phyloP scores from a whole-genome alignment of 35 echinoderm and acorn worm species.

The Stichopus chloronotus region DNA sequence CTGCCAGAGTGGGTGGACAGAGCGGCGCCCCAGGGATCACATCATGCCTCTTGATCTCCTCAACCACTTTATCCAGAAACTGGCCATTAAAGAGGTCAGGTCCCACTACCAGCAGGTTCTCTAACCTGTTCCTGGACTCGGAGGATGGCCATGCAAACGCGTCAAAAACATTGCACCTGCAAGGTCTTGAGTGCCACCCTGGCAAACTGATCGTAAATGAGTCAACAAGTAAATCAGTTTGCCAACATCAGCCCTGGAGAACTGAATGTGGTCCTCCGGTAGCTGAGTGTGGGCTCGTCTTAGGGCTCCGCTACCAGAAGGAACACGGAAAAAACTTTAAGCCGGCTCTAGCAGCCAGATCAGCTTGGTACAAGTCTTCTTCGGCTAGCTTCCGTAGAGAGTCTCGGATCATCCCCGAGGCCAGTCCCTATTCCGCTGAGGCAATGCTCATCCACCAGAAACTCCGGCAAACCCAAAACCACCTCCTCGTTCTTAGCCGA shows the following conservation, averaged over 20 bases:
- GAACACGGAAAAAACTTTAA: background rate
- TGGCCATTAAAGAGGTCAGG: background rate
- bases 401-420: background rate
- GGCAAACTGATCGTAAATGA: background rate
- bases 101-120: background rate
- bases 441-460: background rate
- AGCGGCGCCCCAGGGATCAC: background rate
- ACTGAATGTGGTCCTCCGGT: background rate
- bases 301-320: background rate
- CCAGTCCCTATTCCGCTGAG: background rate
- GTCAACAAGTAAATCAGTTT: background rate
- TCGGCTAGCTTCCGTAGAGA: background rate
- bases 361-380: background rate
- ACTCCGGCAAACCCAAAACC: background rate
- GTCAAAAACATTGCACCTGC: background rate
- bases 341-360: background rate
- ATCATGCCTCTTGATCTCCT: background rate
- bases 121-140: background rate
- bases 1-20: too few species aligned
- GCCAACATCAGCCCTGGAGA: background rate
- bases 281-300: background rate
- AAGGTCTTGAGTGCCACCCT: background rate
- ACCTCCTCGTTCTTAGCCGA: too few species aligned
- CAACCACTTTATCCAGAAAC: background rate
- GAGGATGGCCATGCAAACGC: background rate